A percentile compares a stretch with the other conserved stretches of the same genome.
phyloP scores from a whole-genome alignment of 1,140 invertebrate genomes.

The Uloborus diversus region DNA sequence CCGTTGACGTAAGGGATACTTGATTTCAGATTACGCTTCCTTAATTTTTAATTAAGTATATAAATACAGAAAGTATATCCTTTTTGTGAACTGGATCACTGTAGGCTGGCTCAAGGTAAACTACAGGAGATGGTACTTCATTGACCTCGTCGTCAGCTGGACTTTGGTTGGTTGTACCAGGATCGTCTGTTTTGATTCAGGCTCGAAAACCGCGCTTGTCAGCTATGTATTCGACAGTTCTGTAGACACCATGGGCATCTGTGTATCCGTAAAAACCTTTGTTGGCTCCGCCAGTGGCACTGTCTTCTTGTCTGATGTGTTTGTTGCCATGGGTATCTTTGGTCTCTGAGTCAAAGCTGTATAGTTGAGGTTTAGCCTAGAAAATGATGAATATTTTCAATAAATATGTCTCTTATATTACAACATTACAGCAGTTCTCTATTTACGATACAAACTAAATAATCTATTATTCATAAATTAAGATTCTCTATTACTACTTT shows the following conservation, averaged over 20 bases:
- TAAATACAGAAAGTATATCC: too few species aligned
- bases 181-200: conserved; percentile 56
- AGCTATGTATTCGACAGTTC: conserved; percentile 55
- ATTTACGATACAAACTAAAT: too few species aligned
- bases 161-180: conserved; percentile 45
- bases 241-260: conserved; percentile 52
- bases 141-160: conserved; percentile 37
- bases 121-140: conserved; percentile 42
- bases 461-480: too few species aligned
- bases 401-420: too few species aligned
- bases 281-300: conserved; percentile 49
- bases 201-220: conserved; percentile 55
- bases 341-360: conserved; percentile 54
- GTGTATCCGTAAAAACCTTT: conserved; percentile 57
- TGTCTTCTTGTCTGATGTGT: conserved; percentile 55
- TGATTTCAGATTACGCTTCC: too few species aligned
- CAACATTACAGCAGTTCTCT: too few species aligned
- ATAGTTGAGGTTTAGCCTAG: conserved; percentile 45
- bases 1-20: too few species aligned
- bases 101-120: conserved; percentile 48
- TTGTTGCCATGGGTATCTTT: conserved; percentile 56
- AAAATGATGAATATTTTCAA: too few species aligned
- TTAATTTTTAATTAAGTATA: too few species aligned
- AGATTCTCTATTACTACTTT: too few species aligned
- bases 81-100: conserved; percentile 35